Conservation (phyloP, 2,888 invertebrate genomes). For the Papilio demoleus region DNA sequence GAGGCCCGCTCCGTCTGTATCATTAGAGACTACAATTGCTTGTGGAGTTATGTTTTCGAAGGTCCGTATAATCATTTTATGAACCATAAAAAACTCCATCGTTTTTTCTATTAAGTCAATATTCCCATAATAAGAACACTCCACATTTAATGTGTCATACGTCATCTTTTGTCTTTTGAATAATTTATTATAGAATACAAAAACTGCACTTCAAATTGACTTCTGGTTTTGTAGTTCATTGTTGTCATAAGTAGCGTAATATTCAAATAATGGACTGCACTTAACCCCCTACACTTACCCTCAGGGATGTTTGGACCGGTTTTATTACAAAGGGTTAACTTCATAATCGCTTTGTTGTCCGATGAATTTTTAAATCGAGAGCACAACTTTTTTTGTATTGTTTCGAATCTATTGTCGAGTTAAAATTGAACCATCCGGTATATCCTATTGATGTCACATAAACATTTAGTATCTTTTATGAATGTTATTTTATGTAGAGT, state of each 20-base stretch:
- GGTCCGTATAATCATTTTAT: too few species aligned
- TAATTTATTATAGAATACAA: constrained; percentile 47
- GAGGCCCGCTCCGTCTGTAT: too few species aligned
- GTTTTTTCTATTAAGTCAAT: constrained; percentile 39
- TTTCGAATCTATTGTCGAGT: neutral
- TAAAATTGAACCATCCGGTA: constrained; percentile 13
- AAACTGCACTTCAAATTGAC: constrained; percentile 52
- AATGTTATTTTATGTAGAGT: too few species aligned
- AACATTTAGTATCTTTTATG: neutral
- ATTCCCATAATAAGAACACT: constrained; percentile 48
- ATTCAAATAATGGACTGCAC: constrained; percentile 66
- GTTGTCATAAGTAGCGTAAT: constrained; percentile 63
- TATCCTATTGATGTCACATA: neutral
- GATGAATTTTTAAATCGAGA: constrained; percentile 30
- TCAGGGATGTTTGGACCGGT: constrained; percentile 44
- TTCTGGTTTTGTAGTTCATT: constrained; percentile 60
- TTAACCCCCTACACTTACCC: constrained; percentile 44
- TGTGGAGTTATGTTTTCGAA: too few species aligned
- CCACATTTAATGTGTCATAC: constrained; percentile 45
- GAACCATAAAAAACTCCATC: too few species aligned
- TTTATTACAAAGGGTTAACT: constrained; percentile 37
- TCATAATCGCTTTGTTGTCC: constrained; percentile 31
- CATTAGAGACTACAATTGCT: too few species aligned
- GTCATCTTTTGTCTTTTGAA: constrained; percentile 48
- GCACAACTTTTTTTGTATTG: constrained; percentile 20